Evolutionary conservation across 2,113 vertebrate species (phyloP).

Genomic region (Eulemur macaco): DNA sequence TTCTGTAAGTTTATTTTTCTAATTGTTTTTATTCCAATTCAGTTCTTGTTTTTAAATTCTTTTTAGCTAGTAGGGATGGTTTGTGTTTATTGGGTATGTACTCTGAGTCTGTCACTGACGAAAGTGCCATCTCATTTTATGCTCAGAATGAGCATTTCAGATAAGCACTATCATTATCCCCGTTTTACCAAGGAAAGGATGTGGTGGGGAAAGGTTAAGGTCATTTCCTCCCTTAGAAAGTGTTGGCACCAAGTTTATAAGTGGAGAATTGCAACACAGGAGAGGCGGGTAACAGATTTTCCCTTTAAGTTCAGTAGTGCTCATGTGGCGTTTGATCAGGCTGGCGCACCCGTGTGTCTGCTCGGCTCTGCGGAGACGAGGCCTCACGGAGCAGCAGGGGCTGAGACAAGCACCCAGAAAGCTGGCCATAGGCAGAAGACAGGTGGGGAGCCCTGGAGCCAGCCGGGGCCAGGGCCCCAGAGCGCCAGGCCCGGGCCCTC

Average conservation of each 20-base stretch:
- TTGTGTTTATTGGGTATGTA: background rate
- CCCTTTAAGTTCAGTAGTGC: background rate
- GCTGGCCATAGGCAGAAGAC: background rate
- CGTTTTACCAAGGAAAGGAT: background rate
- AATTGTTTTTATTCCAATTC: background rate
- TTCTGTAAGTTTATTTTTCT: background rate
- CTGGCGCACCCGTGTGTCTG: accelerated
- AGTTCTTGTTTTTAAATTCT: background rate
- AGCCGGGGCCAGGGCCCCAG: background rate
- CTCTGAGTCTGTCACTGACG: background rate
- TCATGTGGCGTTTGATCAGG: background rate
- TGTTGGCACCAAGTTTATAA: background rate
- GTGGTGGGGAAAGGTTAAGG: background rate
- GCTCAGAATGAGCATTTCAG: background rate
- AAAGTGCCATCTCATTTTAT: background rate
- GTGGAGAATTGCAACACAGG: background rate
- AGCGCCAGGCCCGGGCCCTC: background rate
- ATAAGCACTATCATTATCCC: background rate
- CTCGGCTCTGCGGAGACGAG: background rate
- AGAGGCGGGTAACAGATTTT: background rate
- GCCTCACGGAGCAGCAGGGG: no score
- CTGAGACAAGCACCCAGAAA: background rate
- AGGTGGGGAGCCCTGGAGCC: background rate
- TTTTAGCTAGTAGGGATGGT: background rate
- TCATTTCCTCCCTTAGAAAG: background rate